These are phyloP conservation scores for Rambutsinella grinnellia DNA, from an alignment of 2,888 invertebrate genomes.

Conservation along the genomic window DNA sequence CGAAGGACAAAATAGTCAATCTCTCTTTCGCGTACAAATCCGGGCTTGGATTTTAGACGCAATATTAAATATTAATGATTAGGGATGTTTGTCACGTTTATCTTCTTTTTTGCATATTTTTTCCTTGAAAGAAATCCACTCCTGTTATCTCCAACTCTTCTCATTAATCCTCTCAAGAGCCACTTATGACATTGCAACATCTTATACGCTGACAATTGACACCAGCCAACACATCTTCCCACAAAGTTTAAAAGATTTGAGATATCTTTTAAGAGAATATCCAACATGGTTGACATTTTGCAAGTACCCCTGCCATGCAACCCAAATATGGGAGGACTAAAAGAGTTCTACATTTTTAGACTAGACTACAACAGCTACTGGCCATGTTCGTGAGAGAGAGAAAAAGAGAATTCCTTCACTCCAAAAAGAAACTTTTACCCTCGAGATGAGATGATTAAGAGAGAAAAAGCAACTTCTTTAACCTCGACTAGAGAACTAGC, in stretches of 20 bases:
- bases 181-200: no score
- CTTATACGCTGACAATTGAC: not conserved
- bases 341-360: not conserved
- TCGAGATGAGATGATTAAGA: not conserved
- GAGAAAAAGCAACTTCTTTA: not conserved
- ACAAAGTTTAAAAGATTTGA: no score
- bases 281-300: slow-evolving; percentile 41
- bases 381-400: not conserved
- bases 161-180: not conserved
- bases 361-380: not conserved
- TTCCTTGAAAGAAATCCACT: slow-evolving; percentile 27
- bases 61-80: slow-evolving; percentile 7
- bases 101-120: slow-evolving; percentile 2
- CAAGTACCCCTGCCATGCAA: not conserved
- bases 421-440: not conserved
- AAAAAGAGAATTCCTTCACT: not conserved
- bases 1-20: slow-evolving; percentile 32
- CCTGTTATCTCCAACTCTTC: not conserved
- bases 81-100: slow-evolving; percentile 40
- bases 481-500: not conserved
- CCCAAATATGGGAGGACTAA: slow-evolving; percentile 38
- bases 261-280: slow-evolving; percentile 15
- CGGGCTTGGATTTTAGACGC: not conserved
- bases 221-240: not conserved
- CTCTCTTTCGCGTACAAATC: not conserved